phyloP scores from a whole-genome alignment of 2,888 invertebrate genomes.

The Zeuzera pyrina region DNA sequence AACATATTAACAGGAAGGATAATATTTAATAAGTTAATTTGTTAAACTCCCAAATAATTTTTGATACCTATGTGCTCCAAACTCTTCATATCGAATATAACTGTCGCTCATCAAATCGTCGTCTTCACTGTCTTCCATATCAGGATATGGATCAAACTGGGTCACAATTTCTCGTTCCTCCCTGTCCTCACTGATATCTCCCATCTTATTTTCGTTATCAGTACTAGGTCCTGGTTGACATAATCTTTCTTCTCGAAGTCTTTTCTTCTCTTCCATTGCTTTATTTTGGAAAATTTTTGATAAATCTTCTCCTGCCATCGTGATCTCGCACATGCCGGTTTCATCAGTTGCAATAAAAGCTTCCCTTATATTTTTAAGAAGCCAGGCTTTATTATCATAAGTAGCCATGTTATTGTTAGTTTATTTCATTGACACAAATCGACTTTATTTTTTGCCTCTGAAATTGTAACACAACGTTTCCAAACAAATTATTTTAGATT shows the following conservation, averaged over 20 bases:
- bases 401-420: slow-evolving; percentile 82
- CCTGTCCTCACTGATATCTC: slow-evolving; percentile 40
- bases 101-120: slow-evolving; percentile 77
- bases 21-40: too few relatives aligned
- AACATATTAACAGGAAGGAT: too few relatives aligned
- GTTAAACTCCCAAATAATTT: too few relatives aligned
- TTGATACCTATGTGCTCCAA: slow-evolving; percentile 71
- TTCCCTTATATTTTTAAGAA: slow-evolving; percentile 92
- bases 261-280: slow-evolving; percentile 53
- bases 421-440: slow-evolving; percentile 2
- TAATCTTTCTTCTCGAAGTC: slow-evolving; percentile 38
- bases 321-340: slow-evolving; percentile 93
- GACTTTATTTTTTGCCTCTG: too few relatives aligned
- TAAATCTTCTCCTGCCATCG: slow-evolving; percentile 89
- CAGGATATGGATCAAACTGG: slow-evolving; percentile 80
- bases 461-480: too few relatives aligned
- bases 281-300: slow-evolving; percentile 71
- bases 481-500: too few relatives aligned
- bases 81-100: slow-evolving; percentile 83
- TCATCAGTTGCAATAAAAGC: slow-evolving; percentile 97
- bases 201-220: slow-evolving; percentile 37
- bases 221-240: slow-evolving; percentile 46
- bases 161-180: slow-evolving; percentile 56
- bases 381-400: slow-evolving; percentile 94
- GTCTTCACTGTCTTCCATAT: slow-evolving; percentile 84